Percentiles rank a stretch among this genome's conserved stretches.
Conservation (phyloP, 2,888 invertebrate species). For the Acronicta alni region DNA sequence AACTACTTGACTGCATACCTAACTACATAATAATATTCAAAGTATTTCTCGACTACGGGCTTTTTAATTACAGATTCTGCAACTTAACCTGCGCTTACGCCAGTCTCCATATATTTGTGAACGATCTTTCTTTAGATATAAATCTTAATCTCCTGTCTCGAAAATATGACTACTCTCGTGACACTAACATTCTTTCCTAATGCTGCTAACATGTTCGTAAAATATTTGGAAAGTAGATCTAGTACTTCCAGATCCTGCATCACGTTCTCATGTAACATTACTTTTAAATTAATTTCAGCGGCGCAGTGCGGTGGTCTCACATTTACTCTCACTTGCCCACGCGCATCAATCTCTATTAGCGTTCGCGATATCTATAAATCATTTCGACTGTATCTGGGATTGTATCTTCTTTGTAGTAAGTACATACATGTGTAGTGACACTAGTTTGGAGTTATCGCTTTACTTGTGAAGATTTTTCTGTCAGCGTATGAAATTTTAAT, state of each 20-base stretch:
- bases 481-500: not conserved
- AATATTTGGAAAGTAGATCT: constrained; percentile 33
- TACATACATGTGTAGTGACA: not conserved
- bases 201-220: not conserved
- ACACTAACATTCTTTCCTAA: constrained; percentile 1
- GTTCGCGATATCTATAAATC: constrained; percentile 35
- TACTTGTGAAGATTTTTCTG: not conserved
- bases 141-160: too few relatives aligned
- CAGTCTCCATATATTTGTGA: too few relatives aligned
- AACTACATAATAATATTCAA: too few relatives aligned
- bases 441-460: constrained; percentile 1
- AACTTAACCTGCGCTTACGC: too few relatives aligned
- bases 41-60: too few relatives aligned
- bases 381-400: constrained; percentile 35
- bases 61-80: too few relatives aligned
- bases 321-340: constrained; percentile 32
- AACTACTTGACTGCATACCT: too few relatives aligned
- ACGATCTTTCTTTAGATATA: too few relatives aligned
- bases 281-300: constrained; percentile 14
- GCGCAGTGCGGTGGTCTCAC: constrained; percentile 37
- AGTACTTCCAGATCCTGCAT: constrained; percentile 4
- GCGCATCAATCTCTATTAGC: constrained; percentile 41
- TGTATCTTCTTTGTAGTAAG: constrained; percentile 20
- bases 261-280: constrained; percentile 13
- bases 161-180: too few relatives aligned